A percentile compares a stretch with the other conserved stretches of the same genome.
Conservation (phyloP, 2,797 vertebrate species). For the Peromyscus attwateri region DNA sequence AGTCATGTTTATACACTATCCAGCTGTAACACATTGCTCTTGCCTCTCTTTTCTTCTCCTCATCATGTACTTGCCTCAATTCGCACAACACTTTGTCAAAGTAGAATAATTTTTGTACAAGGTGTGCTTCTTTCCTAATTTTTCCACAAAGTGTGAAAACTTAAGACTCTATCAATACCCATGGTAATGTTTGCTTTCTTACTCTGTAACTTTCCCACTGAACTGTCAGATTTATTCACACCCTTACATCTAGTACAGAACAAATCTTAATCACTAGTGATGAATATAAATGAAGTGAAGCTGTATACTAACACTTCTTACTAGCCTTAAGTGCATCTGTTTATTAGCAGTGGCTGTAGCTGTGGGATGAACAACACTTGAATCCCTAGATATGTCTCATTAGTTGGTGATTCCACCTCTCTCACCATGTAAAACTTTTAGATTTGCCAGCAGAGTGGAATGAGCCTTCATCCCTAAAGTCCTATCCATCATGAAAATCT, state of each 20-base stretch:
- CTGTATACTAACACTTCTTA: neutral
- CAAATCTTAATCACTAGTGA: neutral
- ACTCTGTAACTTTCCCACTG: neutral
- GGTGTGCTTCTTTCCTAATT: neutral
- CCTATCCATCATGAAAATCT: slow-evolving; percentile 8
- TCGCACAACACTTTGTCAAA: neutral
- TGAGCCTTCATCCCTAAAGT: neutral
- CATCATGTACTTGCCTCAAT: neutral
- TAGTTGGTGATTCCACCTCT: neutral
- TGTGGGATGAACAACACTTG: neutral
- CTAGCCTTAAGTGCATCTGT: neutral
- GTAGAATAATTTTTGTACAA: neutral
- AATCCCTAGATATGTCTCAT: no score
- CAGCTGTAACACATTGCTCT: neutral
- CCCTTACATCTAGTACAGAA: neutral
- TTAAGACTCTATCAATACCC: neutral
- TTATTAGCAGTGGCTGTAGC: neutral
- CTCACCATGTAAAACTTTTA: neutral
- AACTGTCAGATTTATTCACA: neutral
- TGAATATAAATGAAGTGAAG: neutral
- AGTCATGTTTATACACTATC: neutral
- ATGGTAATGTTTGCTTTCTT: neutral
- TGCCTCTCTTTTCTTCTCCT: neutral
- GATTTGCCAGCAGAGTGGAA: neutral
- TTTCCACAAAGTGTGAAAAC: neutral